Percentiles rank a stretch among this genome's conserved stretches.
Conservation (phyloP, 2,888 invertebrate genomes). For the Apeira syringaria region DNA sequence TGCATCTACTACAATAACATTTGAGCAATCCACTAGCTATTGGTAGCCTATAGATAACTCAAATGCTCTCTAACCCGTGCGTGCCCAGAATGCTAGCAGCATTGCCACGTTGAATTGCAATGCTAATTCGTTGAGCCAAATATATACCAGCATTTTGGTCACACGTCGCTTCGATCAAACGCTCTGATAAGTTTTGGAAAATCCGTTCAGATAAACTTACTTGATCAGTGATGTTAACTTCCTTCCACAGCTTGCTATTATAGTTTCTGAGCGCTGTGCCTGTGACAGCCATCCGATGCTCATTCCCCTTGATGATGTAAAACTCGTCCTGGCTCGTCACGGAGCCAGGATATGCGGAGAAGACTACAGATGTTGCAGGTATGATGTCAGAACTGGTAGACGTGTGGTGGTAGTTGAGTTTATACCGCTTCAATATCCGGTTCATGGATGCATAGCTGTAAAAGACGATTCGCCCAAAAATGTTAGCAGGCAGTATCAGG, state of each 20-base stretch:
- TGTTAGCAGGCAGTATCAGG: too few species aligned
- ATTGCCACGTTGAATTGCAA: too few species aligned
- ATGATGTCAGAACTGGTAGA: constrained; percentile 75
- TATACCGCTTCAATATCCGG: constrained; percentile 92
- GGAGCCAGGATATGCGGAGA: constrained; percentile 93
- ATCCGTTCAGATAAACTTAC: constrained; percentile 72
- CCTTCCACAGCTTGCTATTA: constrained; percentile 87
- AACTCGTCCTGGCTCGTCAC: constrained; percentile 93
- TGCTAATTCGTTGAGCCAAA: too few species aligned
- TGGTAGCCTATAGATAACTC: too few species aligned
- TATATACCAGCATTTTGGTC: too few species aligned
- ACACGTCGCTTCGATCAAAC: too few species aligned
- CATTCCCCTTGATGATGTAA: constrained; percentile 86
- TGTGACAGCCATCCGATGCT: constrained; percentile 85
- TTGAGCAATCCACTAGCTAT: too few species aligned
- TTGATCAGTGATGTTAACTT: constrained; percentile 85
- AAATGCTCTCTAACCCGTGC: too few species aligned
- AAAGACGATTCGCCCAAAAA: too few species aligned
- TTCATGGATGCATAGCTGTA: constrained; percentile 93
- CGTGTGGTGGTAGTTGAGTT: constrained; percentile 88
- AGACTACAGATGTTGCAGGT: constrained; percentile 87
- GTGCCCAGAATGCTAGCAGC: too few species aligned
- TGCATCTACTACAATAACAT: too few species aligned
- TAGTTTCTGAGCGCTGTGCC: constrained; percentile 92
- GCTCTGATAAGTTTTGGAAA: too few species aligned